A percentile compares a stretch with the other conserved stretches of the same genome.
phyloP scores from a whole-genome alignment of 2,797 vertebrate species.

The Tragopan temminckii region DNA sequence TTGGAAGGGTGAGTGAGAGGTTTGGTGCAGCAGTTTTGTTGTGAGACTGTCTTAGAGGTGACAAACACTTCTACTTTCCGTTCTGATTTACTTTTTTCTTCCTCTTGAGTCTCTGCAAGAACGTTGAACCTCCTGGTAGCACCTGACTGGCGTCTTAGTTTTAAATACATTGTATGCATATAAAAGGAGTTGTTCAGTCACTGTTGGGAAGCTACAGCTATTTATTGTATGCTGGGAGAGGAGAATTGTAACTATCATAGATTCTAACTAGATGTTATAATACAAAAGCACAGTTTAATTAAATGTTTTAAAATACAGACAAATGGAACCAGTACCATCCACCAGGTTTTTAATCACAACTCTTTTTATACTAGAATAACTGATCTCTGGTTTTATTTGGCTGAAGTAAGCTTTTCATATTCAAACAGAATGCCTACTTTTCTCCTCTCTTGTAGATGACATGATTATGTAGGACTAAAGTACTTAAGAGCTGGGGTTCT shows the following conservation, averaged over 20 bases:
- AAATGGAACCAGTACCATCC: not conserved
- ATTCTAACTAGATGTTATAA: not conserved
- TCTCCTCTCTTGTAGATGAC: not conserved
- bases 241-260: not conserved
- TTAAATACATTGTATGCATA: not conserved
- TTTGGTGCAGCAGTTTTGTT: not conserved
- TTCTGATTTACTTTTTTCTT: not conserved
- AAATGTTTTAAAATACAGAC: not conserved
- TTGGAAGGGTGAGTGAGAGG: not conserved
- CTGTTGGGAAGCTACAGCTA: not conserved
- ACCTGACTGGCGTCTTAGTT: not conserved
- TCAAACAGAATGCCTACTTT: not conserved
- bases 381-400: not conserved
- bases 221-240: not conserved
- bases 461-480: not conserved
- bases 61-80: not conserved
- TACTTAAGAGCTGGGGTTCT: too few species aligned
- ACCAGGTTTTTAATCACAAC: not conserved
- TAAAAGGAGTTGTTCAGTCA: not conserved
- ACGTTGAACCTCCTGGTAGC: not conserved
- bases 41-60: not conserved
- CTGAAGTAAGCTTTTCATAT: rapidly evolving
- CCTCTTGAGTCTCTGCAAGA: constrained; percentile 6
- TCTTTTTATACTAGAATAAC: not conserved
- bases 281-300: not conserved